Evolutionary conservation across 1,140 invertebrate genomes (phyloP).

Genomic region (Lepidurus arcticus): DNA sequence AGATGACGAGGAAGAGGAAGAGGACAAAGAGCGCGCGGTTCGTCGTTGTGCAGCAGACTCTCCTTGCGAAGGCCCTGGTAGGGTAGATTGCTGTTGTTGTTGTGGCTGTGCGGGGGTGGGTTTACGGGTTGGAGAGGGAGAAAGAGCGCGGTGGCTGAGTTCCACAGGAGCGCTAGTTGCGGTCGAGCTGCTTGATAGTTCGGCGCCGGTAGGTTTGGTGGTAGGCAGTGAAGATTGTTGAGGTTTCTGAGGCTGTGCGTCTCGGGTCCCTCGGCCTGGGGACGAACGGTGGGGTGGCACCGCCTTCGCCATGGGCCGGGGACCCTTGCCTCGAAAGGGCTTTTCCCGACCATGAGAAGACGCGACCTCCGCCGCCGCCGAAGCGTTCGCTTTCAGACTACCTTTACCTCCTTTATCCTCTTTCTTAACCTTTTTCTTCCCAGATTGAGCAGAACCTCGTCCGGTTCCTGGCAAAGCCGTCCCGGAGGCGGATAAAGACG

Average conservation of each 20-base stretch:
- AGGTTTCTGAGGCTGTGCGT: conserved; percentile 31
- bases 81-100: conserved; percentile 3
- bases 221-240: conserved; percentile 26
- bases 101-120: conserved; percentile 24
- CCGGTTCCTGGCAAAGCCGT: no score
- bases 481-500: no score
- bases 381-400: neutral
- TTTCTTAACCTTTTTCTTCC: conserved; percentile 27
- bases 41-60: neutral
- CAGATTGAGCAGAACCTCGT: neutral
- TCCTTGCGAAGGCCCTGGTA: neutral
- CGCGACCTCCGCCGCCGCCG: conserved; percentile 13
- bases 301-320: conserved; percentile 34
- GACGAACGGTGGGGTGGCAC: conserved; percentile 30
- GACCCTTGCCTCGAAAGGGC: conserved; percentile 37
- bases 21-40: conserved; percentile 36
- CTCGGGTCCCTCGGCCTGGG: conserved; percentile 34
- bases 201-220: conserved; percentile 26
- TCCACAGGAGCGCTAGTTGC: conserved; percentile 23
- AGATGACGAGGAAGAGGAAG: conserved; percentile 44
- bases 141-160: neutral
- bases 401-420: conserved; percentile 24
- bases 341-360: conserved; percentile 27
- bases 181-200: neutral
- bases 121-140: conserved; percentile 25